Conservation (phyloP, 2,113 vertebrate genomes). For the Strix uralensis region DNA sequence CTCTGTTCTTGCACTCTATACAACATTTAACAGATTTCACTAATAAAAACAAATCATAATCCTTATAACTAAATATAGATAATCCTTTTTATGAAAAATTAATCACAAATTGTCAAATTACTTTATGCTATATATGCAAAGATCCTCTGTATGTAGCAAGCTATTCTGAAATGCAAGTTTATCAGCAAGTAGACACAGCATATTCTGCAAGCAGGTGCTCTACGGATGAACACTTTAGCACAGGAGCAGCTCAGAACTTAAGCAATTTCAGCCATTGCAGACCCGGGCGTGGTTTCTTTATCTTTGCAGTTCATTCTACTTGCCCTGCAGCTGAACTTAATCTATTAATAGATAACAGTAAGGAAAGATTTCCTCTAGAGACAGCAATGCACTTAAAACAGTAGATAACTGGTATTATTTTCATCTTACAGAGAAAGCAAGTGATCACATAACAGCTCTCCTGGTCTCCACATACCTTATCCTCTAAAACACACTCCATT, state of each 20-base stretch:
- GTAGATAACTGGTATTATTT: neutral
- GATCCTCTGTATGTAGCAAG: neutral
- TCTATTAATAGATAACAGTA: slow-evolving; percentile 4
- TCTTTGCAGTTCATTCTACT: neutral
- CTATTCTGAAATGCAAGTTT: neutral
- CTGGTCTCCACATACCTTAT: neutral
- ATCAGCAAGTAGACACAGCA: neutral
- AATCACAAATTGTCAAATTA: neutral
- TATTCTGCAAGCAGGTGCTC: neutral
- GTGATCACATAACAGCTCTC: neutral
- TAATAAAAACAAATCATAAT: neutral
- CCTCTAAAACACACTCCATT: neutral
- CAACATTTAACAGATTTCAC: neutral
- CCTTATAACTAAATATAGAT: neutral
- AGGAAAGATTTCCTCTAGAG: slow-evolving; percentile 8
- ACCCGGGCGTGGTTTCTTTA: neutral
- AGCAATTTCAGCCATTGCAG: neutral
- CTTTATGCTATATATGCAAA: neutral
- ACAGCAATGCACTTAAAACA: neutral
- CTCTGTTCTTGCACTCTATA: neutral
- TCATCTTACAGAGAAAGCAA: neutral
- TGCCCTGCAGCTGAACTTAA: slow-evolving; percentile 30
- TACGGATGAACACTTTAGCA: neutral
- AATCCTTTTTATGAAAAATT: neutral
- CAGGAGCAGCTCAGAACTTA: neutral